These are phyloP conservation scores for Propithecus coquereli DNA, from an alignment of 2,113 vertebrate species.

Conservation along the genomic window DNA sequence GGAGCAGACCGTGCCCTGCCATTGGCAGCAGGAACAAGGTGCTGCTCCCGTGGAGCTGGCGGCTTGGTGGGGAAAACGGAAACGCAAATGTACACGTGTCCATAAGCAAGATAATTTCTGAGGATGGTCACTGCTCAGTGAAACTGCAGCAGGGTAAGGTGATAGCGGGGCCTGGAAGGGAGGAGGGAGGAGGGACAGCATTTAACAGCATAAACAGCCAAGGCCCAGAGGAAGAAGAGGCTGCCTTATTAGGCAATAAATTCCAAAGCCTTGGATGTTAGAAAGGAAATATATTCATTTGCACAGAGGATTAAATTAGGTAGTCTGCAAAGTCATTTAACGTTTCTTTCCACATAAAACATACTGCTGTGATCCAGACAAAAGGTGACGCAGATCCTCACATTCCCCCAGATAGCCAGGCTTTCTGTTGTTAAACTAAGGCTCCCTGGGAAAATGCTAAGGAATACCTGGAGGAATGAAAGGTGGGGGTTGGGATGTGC, in stretches of 20 bases:
- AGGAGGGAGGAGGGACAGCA: background rate
- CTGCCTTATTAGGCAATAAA: background rate
- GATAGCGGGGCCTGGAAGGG: no score
- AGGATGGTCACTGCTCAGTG: background rate
- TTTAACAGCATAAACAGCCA: background rate
- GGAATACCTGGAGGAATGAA: background rate
- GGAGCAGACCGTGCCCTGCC: accelerated
- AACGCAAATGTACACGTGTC: background rate
- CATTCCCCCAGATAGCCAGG: background rate
- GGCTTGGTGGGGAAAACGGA: background rate
- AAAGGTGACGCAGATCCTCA: background rate
- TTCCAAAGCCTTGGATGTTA: background rate
- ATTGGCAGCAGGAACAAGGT: background rate
- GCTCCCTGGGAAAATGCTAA: accelerated
- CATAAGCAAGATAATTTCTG: background rate
- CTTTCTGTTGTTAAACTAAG: background rate
- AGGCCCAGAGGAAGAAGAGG: accelerated
- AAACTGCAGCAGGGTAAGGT: accelerated
- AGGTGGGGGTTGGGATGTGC: background rate
- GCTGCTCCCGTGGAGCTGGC: background rate
- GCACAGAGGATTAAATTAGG: background rate
- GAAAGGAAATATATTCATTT: background rate
- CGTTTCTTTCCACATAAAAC: background rate
- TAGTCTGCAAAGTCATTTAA: background rate
- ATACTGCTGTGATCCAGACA: background rate